Base-by-base conservation (phyloP, 30 jellyfish, hydroid and myxozoan genomes). In the Hydractinia echinata region DNA sequence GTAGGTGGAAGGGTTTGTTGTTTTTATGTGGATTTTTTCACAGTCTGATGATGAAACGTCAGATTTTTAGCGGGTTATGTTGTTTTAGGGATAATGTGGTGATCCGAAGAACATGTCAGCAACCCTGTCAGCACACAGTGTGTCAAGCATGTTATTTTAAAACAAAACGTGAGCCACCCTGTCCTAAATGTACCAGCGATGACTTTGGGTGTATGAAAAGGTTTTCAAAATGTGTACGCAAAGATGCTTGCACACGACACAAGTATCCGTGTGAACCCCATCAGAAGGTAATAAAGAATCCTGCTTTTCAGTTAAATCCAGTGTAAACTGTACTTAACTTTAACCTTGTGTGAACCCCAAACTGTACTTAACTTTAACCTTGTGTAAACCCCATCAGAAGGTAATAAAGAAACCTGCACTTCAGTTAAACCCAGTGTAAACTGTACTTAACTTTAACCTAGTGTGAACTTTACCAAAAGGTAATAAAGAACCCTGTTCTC, bases 101-200 rank as follows among this genome's bases (percentile, higher is more conserved):
- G 53, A 76, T 61, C 79, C 82, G 72, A 55, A 79, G 97, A 62
- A n/a, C 89, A 4, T 89, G 97, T 69, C 97, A 89, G 78, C 64
- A 77, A 14, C 97, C 97, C 53, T 89, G 97, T 74, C 97, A 89
- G 73, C 97, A 89, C 79, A 89, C 97, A 11, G 87, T 90, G 15
- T 89, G 97, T 30, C 97, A 89, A 72, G 97, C 97, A 20, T 89
- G 97, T 70, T 89, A 89, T 82, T 89, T 84, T 62, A 84, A 85
- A 76, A 79, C 95, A 6, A 84, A 89, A 53, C 89, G 78, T 58
- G 97, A 89, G 62, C 95, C 94, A 64, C 97, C 97, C 5, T 89
- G 97, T 85, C 74, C 95, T 30, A 76, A 81, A 82, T 89, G 97
- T 55, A 60, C 83, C 54, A 62, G 62, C 67, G 93, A 89, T 70